Conservation (phyloP, 2,797 vertebrate species). For the Lemur catta region DNA sequence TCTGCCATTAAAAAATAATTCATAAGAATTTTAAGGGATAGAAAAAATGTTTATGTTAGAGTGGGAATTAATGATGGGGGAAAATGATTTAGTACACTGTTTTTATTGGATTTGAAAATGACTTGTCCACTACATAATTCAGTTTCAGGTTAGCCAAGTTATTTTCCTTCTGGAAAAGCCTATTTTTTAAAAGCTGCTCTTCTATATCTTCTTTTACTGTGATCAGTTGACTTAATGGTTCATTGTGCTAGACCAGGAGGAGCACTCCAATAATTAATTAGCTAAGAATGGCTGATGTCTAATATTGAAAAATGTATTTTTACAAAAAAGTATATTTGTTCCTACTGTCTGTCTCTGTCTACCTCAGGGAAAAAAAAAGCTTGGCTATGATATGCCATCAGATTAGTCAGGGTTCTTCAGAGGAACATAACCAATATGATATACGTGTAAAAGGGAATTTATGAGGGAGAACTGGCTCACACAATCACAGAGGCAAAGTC, state of each 20-base stretch:
- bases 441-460: background rate
- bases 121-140: background rate
- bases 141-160: background rate
- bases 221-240: background rate
- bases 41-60: background rate
- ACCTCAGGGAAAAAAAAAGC: background rate
- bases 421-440: background rate
- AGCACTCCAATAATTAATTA: background rate
- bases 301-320: background rate
- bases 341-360: background rate
- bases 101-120: background rate
- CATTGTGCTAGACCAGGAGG: background rate
- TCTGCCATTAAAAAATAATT: background rate
- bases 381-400: background rate
- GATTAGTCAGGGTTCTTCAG: background rate
- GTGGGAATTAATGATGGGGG: background rate
- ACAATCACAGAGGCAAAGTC: background rate
- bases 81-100: background rate
- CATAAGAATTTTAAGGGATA: background rate
- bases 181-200: background rate
- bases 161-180: background rate
- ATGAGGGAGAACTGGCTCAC: background rate
- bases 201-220: background rate
- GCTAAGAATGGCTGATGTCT: background rate
- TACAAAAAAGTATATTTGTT: background rate